A percentile compares a stretch with the other conserved stretches of the same genome.
Evolutionary conservation across 1,140 invertebrate genomes (phyloP).

Genomic region (Drosophila insularis): DNA sequence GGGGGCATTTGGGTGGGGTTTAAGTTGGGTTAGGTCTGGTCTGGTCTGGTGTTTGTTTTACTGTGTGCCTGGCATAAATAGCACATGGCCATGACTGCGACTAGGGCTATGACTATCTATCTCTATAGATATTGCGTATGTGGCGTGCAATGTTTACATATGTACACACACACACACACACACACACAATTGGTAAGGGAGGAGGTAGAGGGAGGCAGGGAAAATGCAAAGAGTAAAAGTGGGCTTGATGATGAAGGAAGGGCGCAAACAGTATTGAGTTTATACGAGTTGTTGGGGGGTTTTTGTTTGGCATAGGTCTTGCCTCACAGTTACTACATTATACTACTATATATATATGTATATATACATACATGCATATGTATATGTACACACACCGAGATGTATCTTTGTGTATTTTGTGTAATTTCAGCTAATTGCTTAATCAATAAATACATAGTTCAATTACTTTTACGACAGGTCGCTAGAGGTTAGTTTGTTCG

Average conservation of each 20-base stretch:
- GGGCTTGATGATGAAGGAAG: slow-evolving; percentile 3
- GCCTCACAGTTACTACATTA: not conserved
- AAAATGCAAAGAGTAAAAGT: slow-evolving; percentile 16
- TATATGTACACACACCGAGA: slow-evolving; percentile 2
- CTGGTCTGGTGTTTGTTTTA: slow-evolving; percentile 38
- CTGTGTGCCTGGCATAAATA: slow-evolving; percentile 55
- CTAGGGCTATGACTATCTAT: slow-evolving; percentile 18
- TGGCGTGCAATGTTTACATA: slow-evolving; percentile 38
- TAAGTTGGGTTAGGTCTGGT: slow-evolving; percentile 8
- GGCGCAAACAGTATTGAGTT: slow-evolving; percentile 11
- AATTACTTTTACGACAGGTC: slow-evolving; percentile 46
- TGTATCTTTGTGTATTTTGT: slow-evolving; percentile 53
- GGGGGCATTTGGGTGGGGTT: not conserved
- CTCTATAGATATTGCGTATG: slow-evolving; percentile 52
- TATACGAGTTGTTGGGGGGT: not conserved
- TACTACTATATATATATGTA: not conserved
- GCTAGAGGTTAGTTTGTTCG: not conserved
- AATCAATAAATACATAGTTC: slow-evolving; percentile 68
- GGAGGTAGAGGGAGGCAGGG: slow-evolving; percentile 16
- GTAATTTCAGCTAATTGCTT: slow-evolving; percentile 73
- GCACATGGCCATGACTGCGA: slow-evolving; percentile 42
- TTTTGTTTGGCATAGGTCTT: slow-evolving; percentile 7
- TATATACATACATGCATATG: not conserved
- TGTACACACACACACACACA: slow-evolving; percentile 2
- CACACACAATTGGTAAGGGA: too few species aligned